phyloP scores from a whole-genome alignment of 1,140 invertebrate genomes.

The Zaprionus gabonicus region DNA sequence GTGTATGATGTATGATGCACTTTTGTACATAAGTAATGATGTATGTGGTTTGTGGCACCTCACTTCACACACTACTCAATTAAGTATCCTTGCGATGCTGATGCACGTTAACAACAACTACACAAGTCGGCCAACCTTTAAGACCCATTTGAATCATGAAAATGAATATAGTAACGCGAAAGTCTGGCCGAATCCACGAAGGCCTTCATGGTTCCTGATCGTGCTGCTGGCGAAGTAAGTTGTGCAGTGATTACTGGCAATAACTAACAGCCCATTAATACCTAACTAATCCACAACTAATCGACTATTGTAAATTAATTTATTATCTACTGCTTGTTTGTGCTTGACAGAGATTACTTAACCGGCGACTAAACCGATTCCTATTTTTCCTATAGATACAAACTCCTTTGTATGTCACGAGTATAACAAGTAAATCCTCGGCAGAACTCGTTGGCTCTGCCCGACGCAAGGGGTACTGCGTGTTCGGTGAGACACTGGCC shows the following conservation, averaged over 20 bases:
- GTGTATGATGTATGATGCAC: slow-evolving; percentile 79
- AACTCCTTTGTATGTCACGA: slow-evolving; percentile 90
- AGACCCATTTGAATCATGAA: not conserved
- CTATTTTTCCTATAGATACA: slow-evolving; percentile 82
- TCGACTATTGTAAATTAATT: not conserved
- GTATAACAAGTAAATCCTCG: slow-evolving; percentile 90
- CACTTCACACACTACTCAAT: slow-evolving; percentile 69
- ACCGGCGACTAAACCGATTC: not conserved
- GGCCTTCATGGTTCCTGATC: slow-evolving; percentile 92
- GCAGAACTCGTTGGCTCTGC: slow-evolving; percentile 88
- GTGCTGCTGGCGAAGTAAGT: slow-evolving; percentile 94
- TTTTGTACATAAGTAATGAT: slow-evolving; percentile 68
- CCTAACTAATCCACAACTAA: not conserved
- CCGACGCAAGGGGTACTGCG: slow-evolving; percentile 84
- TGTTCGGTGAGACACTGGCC: slow-evolving; percentile 93
- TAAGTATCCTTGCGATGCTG: slow-evolving; percentile 36
- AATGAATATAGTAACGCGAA: not conserved
- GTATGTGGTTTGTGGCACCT: slow-evolving; percentile 71
- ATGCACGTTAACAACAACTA: slow-evolving; percentile 32
- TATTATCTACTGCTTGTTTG: not conserved
- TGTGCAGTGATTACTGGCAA: slow-evolving; percentile 18
- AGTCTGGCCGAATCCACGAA: not conserved
- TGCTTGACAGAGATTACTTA: not conserved
- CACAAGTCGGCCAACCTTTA: not conserved
- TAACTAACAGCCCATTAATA: not conserved